Conservation (phyloP, 2,113 vertebrate genomes). For the Myocastor coypus region DNA sequence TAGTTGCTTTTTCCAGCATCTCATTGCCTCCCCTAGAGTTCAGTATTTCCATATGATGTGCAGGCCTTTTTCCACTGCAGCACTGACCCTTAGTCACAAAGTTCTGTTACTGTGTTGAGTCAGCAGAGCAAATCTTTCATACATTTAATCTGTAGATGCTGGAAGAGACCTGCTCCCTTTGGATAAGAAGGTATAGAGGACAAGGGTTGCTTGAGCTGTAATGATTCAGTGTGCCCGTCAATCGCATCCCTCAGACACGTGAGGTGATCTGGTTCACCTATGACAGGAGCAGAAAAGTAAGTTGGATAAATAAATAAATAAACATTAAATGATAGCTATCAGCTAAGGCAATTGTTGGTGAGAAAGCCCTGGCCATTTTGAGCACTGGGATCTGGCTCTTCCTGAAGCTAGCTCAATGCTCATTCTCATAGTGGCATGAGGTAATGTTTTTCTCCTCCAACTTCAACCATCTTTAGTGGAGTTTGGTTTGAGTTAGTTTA, state of each 20-base stretch:
- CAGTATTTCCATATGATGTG: background rate
- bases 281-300: background rate
- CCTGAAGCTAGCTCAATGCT: background rate
- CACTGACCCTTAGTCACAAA: background rate
- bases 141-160: background rate
- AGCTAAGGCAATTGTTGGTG: background rate
- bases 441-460: background rate
- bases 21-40: slow-evolving; percentile 61
- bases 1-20: slow-evolving; percentile 12
- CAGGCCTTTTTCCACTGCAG: background rate
- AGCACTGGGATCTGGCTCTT: background rate
- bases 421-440: background rate
- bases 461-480: background rate
- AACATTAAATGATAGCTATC: background rate
- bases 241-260: background rate
- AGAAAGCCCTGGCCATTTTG: background rate
- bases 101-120: background rate
- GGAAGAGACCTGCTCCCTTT: background rate
- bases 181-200: background rate
- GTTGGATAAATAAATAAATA: background rate
- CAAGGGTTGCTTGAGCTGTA: background rate
- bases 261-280: background rate
- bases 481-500: background rate
- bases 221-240: background rate
- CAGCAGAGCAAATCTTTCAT: background rate